Conservation (phyloP, 2,797 vertebrate genomes). For the Takifugu ocellatus region DNA sequence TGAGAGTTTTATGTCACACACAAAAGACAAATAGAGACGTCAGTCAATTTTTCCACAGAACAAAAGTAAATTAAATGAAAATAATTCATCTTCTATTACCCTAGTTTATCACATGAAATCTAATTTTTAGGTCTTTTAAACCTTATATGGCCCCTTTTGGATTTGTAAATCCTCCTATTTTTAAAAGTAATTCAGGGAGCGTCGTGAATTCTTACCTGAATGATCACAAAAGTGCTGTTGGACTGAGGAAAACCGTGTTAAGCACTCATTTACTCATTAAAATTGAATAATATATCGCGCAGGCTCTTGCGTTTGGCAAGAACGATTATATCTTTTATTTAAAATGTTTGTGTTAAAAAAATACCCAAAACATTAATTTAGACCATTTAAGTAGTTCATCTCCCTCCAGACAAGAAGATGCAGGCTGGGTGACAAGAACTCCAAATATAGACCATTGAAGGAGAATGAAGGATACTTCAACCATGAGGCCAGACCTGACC, state of each 20-base stretch:
- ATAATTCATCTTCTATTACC: no score
- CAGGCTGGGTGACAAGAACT: conserved; percentile 29
- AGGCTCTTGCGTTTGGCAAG: background rate
- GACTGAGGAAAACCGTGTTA: background rate
- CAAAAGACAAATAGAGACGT: no score
- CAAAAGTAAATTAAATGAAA: no score
- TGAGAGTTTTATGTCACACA: no score
- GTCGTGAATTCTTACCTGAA: background rate
- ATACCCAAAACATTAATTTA: conserved; percentile 1
- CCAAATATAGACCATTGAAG: conserved; percentile 50
- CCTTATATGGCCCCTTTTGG: no score
- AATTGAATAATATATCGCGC: background rate
- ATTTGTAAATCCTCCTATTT: no score
- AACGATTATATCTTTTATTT: conserved; percentile 2
- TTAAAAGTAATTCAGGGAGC: no score
- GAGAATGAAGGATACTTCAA: conserved; percentile 23
- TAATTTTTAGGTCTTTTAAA: no score
- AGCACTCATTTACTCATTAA: background rate
- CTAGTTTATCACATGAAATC: no score
- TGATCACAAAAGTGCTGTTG: background rate
- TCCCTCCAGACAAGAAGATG: conserved; percentile 28
- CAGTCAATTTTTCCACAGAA: no score
- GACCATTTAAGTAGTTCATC: conserved; percentile 9
- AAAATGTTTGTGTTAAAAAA: conserved; percentile 1
- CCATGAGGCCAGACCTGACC: conserved; percentile 41